Conservation (phyloP, 92 coral and sea anemone genomes). For the Palythoa caribaeorum region DNA sequence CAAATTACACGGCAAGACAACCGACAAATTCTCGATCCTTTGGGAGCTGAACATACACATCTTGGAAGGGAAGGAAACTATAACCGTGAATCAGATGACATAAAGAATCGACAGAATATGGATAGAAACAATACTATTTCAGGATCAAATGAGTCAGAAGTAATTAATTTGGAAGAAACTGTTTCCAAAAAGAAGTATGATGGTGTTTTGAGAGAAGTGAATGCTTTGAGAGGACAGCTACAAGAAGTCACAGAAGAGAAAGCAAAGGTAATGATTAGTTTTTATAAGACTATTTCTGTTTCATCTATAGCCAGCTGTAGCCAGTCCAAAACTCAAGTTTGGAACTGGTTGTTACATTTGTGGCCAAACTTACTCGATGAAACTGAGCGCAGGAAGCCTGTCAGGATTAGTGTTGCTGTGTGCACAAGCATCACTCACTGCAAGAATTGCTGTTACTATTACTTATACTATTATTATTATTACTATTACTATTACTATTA, state of each 20-base stretch:
- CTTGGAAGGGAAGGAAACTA: background rate
- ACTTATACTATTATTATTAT: background rate
- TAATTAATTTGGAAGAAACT: constrained; percentile 43
- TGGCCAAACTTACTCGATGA: too few species aligned
- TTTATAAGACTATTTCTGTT: background rate
- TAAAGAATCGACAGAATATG: constrained; percentile 12
- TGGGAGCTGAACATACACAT: constrained; percentile 1
- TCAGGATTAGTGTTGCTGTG: background rate
- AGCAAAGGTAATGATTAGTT: constrained; percentile 59
- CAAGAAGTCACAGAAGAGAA: constrained; percentile 63
- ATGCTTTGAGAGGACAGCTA: constrained; percentile 62
- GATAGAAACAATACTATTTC: constrained; percentile 11
- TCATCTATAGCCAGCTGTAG: too few species aligned
- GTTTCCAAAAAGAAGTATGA: constrained; percentile 60
- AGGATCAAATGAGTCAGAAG: constrained; percentile 14
- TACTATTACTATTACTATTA: background rate
- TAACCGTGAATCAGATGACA: background rate
- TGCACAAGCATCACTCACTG: too few species aligned
- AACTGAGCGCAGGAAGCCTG: too few species aligned
- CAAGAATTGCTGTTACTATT: background rate
- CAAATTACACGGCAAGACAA: constrained; percentile 20
- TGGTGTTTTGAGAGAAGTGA: constrained; percentile 60
- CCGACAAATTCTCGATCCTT: background rate
- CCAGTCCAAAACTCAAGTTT: too few species aligned
- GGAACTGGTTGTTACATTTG: background rate